These are phyloP conservation scores for Agapornis canus DNA, from an alignment of 2,797 vertebrate species.

Conservation along the genomic window DNA sequence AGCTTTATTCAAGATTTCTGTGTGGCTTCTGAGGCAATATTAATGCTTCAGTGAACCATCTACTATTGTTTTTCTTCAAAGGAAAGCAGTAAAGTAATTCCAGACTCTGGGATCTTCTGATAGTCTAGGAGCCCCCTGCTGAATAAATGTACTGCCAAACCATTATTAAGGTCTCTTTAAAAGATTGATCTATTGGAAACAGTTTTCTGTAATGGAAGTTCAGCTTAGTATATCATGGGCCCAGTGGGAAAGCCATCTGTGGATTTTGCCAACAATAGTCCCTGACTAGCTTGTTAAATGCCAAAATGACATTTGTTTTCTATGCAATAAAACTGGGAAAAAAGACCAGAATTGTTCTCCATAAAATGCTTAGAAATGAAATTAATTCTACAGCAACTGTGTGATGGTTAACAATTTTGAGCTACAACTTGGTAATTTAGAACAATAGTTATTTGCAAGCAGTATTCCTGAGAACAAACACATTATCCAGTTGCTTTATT, in stretches of 20 bases:
- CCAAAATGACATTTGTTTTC: not conserved
- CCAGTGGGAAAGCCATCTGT: not conserved
- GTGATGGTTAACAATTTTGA: not conserved
- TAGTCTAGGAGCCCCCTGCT: not conserved
- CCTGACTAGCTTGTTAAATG: not conserved
- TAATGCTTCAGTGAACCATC: not conserved
- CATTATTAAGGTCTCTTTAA: not conserved
- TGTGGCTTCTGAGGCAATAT: not conserved
- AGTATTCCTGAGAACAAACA: not conserved
- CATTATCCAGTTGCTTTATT: not conserved
- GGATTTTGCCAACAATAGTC: not conserved
- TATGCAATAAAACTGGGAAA: not conserved
- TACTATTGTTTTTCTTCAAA: not conserved
- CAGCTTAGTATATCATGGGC: not conserved
- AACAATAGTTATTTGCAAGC: not conserved
- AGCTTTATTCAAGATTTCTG: not conserved
- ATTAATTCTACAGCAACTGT: not conserved
- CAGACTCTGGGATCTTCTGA: not conserved
- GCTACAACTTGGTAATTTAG: not conserved
- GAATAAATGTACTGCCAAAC: not conserved
- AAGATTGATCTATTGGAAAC: not conserved
- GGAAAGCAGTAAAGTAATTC: not conserved
- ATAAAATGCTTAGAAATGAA: not conserved
- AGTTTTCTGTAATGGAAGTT: not conserved
- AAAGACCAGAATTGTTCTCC: fast-evolving